phyloP scores from a whole-genome alignment of 1,140 invertebrate genomes.

The Drosophila yakuba region DNA sequence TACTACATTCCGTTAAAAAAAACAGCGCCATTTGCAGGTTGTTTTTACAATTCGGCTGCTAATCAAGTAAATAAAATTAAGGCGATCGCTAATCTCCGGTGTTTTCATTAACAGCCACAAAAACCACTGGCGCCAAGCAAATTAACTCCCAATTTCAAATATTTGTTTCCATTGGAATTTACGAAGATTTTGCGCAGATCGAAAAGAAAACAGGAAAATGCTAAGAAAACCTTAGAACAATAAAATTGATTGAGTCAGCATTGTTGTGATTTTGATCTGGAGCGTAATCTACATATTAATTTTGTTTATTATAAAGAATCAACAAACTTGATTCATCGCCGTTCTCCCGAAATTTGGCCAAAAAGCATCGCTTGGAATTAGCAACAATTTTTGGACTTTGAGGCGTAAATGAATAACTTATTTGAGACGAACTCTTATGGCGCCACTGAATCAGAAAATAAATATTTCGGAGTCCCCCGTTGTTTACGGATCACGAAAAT shows the following conservation, averaged over 20 bases:
- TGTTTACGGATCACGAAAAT: slow-evolving; percentile 49
- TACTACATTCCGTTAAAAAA: slow-evolving; percentile 13
- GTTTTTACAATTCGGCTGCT: slow-evolving; percentile 60
- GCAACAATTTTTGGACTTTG: slow-evolving; percentile 42
- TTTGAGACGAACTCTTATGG: slow-evolving; percentile 47
- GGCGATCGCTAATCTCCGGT: slow-evolving; percentile 47
- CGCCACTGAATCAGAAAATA: slow-evolving; percentile 54
- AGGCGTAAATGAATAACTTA: slow-evolving; percentile 73
- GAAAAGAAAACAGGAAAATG: slow-evolving; percentile 64
- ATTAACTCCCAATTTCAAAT: slow-evolving; percentile 66
- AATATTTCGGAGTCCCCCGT: slow-evolving; percentile 33
- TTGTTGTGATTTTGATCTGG: slow-evolving; percentile 49
- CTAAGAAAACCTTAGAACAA: slow-evolving; percentile 42
- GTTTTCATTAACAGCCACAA: slow-evolving; percentile 70
- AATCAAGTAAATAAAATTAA: slow-evolving; percentile 77
- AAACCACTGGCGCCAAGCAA: slow-evolving; percentile 62
- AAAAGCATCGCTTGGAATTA: slow-evolving; percentile 66
- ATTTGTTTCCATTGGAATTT: slow-evolving; percentile 12
- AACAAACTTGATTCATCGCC: slow-evolving; percentile 70
- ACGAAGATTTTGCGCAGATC: slow-evolving; percentile 37
- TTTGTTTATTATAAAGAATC: slow-evolving; percentile 44
- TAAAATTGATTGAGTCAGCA: slow-evolving; percentile 60
- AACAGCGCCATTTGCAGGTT: slow-evolving; percentile 29
- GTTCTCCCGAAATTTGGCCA: slow-evolving; percentile 55
- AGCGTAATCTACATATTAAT: slow-evolving; percentile 68